Evolutionary conservation across 2,888 invertebrate species (phyloP), one percentile per base, ranked within the genome.

Genomic region (Schizotus pectinicornis): DNA sequence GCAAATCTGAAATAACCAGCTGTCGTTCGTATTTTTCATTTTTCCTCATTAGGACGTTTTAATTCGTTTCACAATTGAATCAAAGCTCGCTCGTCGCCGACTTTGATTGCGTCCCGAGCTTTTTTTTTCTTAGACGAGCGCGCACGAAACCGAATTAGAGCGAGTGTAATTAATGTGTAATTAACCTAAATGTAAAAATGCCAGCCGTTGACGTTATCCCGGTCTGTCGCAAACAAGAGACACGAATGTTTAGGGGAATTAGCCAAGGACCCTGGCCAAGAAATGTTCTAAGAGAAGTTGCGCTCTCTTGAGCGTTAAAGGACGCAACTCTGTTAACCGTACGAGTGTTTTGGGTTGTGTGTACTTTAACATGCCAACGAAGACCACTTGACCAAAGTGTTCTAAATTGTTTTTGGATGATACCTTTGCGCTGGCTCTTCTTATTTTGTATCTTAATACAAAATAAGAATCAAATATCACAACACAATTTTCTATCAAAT

Each of bases 261-360:
- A 9, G n/a, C n/a, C 11, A 6, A 35, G 11, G 22, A 22, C 22
- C 22, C 22, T 3, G 22, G 22, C 22, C 5, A 35, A 35, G n/a
- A 35, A 35, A 35, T 43, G 33, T 50, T 46, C 47, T 58, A 58
- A 60, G 56, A 59, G 56, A 62, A 64, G 61, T 65, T 64, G 63
- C 60, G 54, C 62, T 48, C 65, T 59, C 67, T 67, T 59, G 65
- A 64, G 65, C 59, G 58, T 63, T 62, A 64, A 55, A 65, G 64
- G 63, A 64, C 65, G 61, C 53, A 56, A 59, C 61, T 61, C 64
- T 65, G 66, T 67, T 65, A 66, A 67, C 53, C 60, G 45, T 62
- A 62, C 63, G 63, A 65, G 66, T 65, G 64, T 63, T 64, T 56
- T 51, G 51, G 56, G 59, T 32, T 34, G 37, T 34, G 46, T 52